These are phyloP conservation scores for Andrena minutula DNA, from an alignment of 2,888 invertebrate genomes.

Conservation along the genomic window DNA sequence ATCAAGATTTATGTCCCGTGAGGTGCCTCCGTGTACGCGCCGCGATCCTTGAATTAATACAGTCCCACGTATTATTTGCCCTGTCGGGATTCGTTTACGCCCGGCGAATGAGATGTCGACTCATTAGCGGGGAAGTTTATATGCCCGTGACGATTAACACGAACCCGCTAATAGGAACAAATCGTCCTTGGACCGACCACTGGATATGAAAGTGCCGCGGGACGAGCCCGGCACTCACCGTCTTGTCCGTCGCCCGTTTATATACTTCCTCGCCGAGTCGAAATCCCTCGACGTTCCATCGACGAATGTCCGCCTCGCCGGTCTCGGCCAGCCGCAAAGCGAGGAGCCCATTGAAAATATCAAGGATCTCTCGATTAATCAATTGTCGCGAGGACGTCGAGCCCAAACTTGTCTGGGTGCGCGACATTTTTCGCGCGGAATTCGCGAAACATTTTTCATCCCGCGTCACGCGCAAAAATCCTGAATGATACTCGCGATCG, in stretches of 20 bases:
- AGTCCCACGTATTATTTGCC: conserved; percentile 30
- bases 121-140: conserved; percentile 65
- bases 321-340: neutral
- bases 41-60: conserved; percentile 45
- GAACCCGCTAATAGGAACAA: conserved; percentile 65
- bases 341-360: neutral
- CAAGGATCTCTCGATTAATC: conserved; percentile 38
- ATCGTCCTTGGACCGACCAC: conserved; percentile 54
- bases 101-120: conserved; percentile 48
- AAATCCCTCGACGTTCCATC: neutral
- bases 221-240: conserved; percentile 13
- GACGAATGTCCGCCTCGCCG: neutral
- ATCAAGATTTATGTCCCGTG: conserved; percentile 27
- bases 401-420: neutral
- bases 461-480: conserved; percentile 47
- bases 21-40: conserved; percentile 4
- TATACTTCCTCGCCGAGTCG: neutral
- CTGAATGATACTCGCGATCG: conserved; percentile 42
- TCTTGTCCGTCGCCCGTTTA: neutral
- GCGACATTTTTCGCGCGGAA: conserved; percentile 34
- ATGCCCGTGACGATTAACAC: conserved; percentile 59
- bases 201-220: conserved; percentile 41
- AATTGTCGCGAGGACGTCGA: conserved; percentile 21
- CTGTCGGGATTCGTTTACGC: conserved; percentile 35
- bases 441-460: conserved; percentile 42